Evolutionary conservation across 1,140 invertebrate species (phyloP).

Genomic region (Mya arenaria): DNA sequence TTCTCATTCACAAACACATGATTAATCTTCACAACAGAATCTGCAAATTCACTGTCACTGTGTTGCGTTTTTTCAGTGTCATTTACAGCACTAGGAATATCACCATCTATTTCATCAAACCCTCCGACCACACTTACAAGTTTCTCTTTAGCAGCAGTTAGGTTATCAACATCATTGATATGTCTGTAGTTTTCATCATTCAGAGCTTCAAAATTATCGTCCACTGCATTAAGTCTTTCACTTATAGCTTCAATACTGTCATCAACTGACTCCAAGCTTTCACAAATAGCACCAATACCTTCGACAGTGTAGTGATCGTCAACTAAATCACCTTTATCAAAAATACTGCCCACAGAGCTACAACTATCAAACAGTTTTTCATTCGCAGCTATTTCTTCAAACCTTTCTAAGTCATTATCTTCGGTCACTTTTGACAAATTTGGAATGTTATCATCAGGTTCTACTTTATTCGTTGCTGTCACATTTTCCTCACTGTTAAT

Average conservation of each 20-base stretch:
- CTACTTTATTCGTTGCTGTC: neutral
- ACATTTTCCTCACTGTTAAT: neutral
- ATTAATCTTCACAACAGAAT: conserved; percentile 39
- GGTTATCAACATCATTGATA: neutral
- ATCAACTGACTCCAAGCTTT: neutral
- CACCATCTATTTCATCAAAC: conserved; percentile 53
- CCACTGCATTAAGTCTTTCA: neutral
- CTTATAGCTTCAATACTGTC: neutral
- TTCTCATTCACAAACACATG: conserved; percentile 36
- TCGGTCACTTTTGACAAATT: neutral
- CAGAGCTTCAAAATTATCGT: neutral
- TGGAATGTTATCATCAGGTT: neutral
- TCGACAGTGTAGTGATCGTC: neutral
- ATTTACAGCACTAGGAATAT: conserved; percentile 30
- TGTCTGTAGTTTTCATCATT: neutral
- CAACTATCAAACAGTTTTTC: neutral
- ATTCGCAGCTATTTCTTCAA: neutral
- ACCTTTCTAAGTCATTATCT: neutral
- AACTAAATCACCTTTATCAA: neutral
- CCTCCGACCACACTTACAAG: neutral
- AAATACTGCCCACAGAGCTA: neutral
- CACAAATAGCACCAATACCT: neutral
- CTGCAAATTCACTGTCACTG: neutral
- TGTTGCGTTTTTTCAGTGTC: conserved; percentile 22
- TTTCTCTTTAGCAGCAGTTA: conserved; percentile 1